Base-by-base conservation (phyloP, 2,888 invertebrate species). In the Aphodius granarius region DNA sequence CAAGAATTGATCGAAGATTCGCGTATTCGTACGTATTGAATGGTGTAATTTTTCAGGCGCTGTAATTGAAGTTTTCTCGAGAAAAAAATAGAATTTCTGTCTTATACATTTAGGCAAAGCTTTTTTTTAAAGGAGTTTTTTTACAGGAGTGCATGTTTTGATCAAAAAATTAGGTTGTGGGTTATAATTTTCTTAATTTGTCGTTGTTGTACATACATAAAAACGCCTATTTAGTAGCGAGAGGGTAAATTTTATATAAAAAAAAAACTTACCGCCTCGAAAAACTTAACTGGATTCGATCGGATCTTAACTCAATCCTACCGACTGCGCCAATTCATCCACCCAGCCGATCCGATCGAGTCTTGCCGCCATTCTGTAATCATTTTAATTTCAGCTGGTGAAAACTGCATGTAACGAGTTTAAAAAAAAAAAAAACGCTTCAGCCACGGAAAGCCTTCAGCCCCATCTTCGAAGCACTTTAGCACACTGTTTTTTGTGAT, bases 11-110 rank as follows among this genome's bases (percentile, higher is more conserved):
- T 75, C 64, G 62, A 76, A 77, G 73, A 78, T 77, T 77, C 75
- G 75, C 75, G 72, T 77, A 80, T 76, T 43, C 78, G 72, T 68
- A 72, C 66, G 72, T 72, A 72, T 13, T 43, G 43, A 43, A 43
- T 43, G 65, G 76, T 79, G 76, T 79, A 75, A 76, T 79, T 80
- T 83, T 83, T 81, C 82, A 82, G 82, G 81, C 82, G 85, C 84
- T 84, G 85, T 85, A 84, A 85, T 85, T 84, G 84, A 84, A 85
- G 84, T 85, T 85, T 71, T 66, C 64, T 43, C 20, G 70, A 70
- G 66, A 66, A 13, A 63, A 62, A 72, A 16, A 17, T 19, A 19
- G 64, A 63, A 6, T 5, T 43, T 73, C 23, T 66, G 22, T 23
- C 62, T 73, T 62, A n/a, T 18, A 73, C 15, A 19, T 23, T n/a